A percentile compares a stretch with the other conserved stretches of the same genome.
Evolutionary conservation across 1,140 invertebrate species (phyloP).

Genomic region (Gryllus bimaculatus): DNA sequence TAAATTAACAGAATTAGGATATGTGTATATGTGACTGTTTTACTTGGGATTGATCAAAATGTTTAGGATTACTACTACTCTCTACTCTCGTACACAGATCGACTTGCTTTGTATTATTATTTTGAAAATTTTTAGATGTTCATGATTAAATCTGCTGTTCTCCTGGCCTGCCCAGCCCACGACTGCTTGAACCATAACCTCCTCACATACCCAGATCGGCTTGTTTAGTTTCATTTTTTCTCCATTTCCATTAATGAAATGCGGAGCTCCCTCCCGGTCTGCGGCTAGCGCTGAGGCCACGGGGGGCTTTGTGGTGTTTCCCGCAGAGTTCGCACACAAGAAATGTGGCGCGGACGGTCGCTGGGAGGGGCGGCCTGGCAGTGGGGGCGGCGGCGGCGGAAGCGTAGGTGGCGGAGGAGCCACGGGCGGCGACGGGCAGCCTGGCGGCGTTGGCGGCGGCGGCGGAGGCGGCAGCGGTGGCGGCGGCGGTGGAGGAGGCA

Average conservation of each 20-base stretch:
- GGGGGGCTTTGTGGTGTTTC: neutral
- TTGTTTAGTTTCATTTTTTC: neutral
- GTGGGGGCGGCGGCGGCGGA: constrained; percentile 27
- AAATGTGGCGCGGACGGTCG: constrained; percentile 58
- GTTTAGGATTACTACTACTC: no score
- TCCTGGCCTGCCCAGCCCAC: no score
- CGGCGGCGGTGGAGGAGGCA: constrained; percentile 71
- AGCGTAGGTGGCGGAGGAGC: constrained; percentile 81
- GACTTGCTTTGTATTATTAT: no score
- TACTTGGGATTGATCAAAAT: no score
- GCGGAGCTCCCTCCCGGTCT: neutral
- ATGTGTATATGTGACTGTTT: no score
- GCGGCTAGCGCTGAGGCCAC: no score
- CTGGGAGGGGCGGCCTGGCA: constrained; percentile 52
- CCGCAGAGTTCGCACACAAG: constrained; percentile 61
- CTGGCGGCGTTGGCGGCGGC: constrained; percentile 51
- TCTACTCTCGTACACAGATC: no score
- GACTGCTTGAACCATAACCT: no score
- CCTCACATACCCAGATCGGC: no score
- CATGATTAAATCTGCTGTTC: no score
- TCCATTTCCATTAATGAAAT: neutral
- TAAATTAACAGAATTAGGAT: no score
- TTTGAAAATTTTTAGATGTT: no score
- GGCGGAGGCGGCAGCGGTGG: constrained; percentile 33
- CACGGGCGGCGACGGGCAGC: constrained; percentile 64